These are phyloP conservation scores for Labeo calbasu DNA, from an alignment of 2,797 vertebrate genomes.

Conservation along the genomic window DNA sequence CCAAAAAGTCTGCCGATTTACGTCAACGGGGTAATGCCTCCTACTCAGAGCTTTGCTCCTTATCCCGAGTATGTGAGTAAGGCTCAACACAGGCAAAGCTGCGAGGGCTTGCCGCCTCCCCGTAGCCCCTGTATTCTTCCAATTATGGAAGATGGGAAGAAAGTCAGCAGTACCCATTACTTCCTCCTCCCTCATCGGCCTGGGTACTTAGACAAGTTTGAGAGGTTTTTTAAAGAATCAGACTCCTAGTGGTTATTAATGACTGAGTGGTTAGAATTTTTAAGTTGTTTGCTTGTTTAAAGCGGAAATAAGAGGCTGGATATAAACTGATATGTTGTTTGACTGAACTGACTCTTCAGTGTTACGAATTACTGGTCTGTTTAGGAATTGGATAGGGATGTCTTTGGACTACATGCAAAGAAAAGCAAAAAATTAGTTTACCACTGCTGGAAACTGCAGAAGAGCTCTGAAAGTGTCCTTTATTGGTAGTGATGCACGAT, in stretches of 20 bases:
- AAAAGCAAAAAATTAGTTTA: slow-evolving; percentile 48
- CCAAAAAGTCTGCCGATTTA: slow-evolving; percentile 95
- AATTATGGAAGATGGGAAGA: slow-evolving; percentile 92
- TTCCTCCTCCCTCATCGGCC: slow-evolving; percentile 91
- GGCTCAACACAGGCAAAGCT: slow-evolving; percentile 85
- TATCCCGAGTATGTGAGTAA: slow-evolving; percentile 97
- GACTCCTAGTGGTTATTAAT: slow-evolving; percentile 58
- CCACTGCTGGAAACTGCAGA: slow-evolving; percentile 51
- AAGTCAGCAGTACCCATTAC: slow-evolving; percentile 94
- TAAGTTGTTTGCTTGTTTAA: neutral
- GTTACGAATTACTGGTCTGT: slow-evolving; percentile 46
- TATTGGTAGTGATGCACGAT: neutral
- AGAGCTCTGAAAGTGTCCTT: slow-evolving; percentile 8
- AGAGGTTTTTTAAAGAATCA: slow-evolving; percentile 85
- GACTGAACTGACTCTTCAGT: slow-evolving; percentile 50
- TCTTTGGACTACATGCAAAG: slow-evolving; percentile 26
- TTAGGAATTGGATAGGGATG: slow-evolving; percentile 19
- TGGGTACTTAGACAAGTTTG: slow-evolving; percentile 81
- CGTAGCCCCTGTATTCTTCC: slow-evolving; percentile 88
- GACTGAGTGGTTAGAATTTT: slow-evolving; percentile 72
- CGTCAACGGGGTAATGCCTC: slow-evolving; percentile 96
- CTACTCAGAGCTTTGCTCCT: slow-evolving; percentile 97
- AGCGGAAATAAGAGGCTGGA: neutral
- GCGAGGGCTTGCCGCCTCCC: slow-evolving; percentile 77
- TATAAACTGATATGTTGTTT: slow-evolving; percentile 8